phyloP scores from a whole-genome alignment of 1,140 invertebrate genomes.

The Formica exsecta region DNA sequence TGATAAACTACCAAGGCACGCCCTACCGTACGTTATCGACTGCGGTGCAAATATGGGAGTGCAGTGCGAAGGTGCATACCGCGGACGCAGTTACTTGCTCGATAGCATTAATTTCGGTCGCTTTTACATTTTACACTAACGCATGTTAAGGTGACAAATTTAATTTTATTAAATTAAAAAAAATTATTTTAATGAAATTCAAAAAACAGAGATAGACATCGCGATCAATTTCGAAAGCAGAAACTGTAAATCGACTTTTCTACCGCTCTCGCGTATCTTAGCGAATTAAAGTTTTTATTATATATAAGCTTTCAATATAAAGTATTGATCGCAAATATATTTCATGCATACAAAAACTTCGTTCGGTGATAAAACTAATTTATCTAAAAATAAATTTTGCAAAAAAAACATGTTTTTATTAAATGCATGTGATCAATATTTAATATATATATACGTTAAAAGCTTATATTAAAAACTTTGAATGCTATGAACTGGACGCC shows the following conservation, averaged over 20 bases:
- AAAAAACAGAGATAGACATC: not conserved
- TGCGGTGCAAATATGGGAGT: constrained; percentile 46
- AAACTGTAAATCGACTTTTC: constrained; percentile 11
- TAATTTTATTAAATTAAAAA: not conserved
- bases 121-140: constrained; percentile 2
- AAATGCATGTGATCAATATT: constrained; percentile 21
- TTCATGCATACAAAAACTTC: not conserved
- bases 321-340: not conserved
- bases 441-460: not conserved
- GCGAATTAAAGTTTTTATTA: not conserved
- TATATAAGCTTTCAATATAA: constrained; percentile 11
- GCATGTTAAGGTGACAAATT: not conserved
- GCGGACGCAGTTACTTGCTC: not conserved
- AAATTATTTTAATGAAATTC: too few species aligned
- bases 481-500: not conserved
- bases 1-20: constrained; percentile 55
- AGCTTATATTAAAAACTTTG: constrained; percentile 24
- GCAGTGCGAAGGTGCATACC: constrained; percentile 20
- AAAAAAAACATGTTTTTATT: constrained; percentile 5
- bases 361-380: not conserved
- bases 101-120: constrained; percentile 35
- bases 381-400: constrained; percentile 4
- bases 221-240: not conserved
- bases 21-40: constrained; percentile 34
- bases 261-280: not conserved